Percentiles rank a stretch among this genome's conserved stretches.
Conservation (phyloP, 2,888 invertebrate genomes). For the Patella caerulea region DNA sequence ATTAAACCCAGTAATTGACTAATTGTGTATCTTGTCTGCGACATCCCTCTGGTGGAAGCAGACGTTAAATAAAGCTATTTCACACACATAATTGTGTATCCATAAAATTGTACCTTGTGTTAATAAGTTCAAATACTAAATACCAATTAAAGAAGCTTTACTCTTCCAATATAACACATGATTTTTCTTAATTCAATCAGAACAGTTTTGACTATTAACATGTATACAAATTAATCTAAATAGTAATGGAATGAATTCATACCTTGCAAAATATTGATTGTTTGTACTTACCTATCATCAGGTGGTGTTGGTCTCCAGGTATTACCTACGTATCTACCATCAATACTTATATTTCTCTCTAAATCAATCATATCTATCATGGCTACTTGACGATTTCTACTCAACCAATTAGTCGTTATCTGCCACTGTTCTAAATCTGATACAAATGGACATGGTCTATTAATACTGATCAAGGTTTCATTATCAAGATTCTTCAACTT, state of each 20-base stretch:
- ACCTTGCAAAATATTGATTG: not conserved
- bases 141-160: no score
- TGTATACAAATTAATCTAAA: no score
- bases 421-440: constrained; percentile 47
- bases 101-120: no score
- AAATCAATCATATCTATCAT: constrained; percentile 48
- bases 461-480: constrained; percentile 46
- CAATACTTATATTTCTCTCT: constrained; percentile 32
- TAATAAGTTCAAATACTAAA: no score
- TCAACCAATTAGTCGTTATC: constrained; percentile 54
- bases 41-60: no score
- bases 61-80: no score
- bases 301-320: constrained; percentile 61
- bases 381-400: constrained; percentile 46
- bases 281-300: constrained; percentile 58
- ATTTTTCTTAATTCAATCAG: no score
- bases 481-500: constrained; percentile 49
- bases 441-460: constrained; percentile 56
- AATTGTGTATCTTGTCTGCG: no score
- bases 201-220: no score
- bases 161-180: no score
- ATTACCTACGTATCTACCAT: constrained; percentile 48
- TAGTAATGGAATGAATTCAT: not conserved
- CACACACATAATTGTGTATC: no score
- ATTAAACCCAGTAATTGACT: no score